phyloP scores from a whole-genome alignment of 2,797 vertebrate genomes.

The Parauchenoglanis ngamensis region DNA sequence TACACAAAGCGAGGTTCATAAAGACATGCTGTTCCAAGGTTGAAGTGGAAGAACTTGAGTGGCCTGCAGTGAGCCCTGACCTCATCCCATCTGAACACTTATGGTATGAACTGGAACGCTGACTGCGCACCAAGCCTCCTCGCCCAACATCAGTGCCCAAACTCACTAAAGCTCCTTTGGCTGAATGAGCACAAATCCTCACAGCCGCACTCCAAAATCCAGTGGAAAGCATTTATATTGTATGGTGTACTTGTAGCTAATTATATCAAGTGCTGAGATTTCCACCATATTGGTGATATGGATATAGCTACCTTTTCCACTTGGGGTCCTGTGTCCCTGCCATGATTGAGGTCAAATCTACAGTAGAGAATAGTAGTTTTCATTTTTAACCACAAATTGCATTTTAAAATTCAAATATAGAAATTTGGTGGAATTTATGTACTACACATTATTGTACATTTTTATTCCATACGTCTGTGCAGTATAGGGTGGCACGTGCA shows the following conservation, averaged over 20 bases:
- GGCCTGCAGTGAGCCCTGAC: not conserved
- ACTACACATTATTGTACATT: conserved; percentile 5
- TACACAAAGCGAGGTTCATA: not conserved
- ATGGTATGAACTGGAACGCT: not conserved
- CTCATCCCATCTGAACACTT: not conserved
- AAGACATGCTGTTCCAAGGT: not conserved
- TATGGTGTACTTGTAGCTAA: not conserved
- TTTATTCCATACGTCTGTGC: conserved; percentile 8
- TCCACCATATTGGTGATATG: not conserved
- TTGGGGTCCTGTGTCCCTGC: not conserved
- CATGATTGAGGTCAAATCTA: conserved; percentile 10
- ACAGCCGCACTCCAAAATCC: not conserved
- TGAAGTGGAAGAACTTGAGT: not conserved
- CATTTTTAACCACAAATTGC: not conserved
- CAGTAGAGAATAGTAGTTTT: not conserved
- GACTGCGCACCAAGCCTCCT: not conserved
- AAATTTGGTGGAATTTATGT: not conserved
- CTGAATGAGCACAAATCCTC: not conserved
- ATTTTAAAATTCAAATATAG: not conserved
- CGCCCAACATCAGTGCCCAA: not conserved
- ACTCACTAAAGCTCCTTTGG: not conserved
- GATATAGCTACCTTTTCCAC: not conserved
- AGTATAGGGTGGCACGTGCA: conserved; percentile 18
- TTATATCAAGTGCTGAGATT: not conserved
- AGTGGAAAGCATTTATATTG: not conserved